Evolutionary conservation across 2,797 vertebrate species (phyloP).

Genomic region (Eupleurogrammus muticus): DNA sequence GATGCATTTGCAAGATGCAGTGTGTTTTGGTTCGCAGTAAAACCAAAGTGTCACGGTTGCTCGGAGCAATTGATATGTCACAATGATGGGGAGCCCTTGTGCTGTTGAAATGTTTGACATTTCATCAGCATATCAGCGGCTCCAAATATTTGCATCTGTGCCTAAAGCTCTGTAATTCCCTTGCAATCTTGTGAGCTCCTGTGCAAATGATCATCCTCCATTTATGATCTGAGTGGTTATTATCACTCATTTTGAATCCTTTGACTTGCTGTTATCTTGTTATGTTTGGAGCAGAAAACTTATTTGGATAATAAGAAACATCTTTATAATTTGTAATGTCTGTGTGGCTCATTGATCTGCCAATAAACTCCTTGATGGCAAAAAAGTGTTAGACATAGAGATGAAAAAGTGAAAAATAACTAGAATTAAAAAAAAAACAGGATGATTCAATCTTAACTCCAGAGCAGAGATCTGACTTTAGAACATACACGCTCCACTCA

Average conservation of each 20-base stretch:
- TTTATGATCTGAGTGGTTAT: slow-evolving; percentile 63
- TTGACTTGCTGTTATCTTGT: too few relatives aligned
- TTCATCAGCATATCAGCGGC: slow-evolving; percentile 74
- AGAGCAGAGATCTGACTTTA: slow-evolving; percentile 49
- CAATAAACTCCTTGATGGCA: slow-evolving; percentile 60
- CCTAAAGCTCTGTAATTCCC: slow-evolving; percentile 64
- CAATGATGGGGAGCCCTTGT: slow-evolving; percentile 67
- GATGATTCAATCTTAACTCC: slow-evolving; percentile 49
- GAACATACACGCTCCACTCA: slow-evolving; percentile 87
- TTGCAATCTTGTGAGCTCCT: slow-evolving; percentile 58
- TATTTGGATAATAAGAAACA: slow-evolving; percentile 21
- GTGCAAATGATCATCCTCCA: slow-evolving; percentile 58
- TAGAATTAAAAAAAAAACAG: slow-evolving; percentile 17
- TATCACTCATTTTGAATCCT: slow-evolving; percentile 66
- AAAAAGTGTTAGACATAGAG: slow-evolving; percentile 16
- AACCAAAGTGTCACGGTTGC: slow-evolving; percentile 51
- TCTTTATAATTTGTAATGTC: slow-evolving; percentile 3
- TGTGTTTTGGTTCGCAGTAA: slow-evolving; percentile 51
- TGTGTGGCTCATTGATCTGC: slow-evolving; percentile 32
- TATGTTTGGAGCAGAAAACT: slow-evolving; percentile 39
- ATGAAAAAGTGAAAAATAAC: slow-evolving; percentile 15
- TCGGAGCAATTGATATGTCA: slow-evolving; percentile 72
- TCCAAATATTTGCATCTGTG: slow-evolving; percentile 62
- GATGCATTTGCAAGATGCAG: slow-evolving; percentile 49
- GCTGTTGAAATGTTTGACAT: slow-evolving; percentile 59